These are phyloP conservation scores for Notodonta dromedarius DNA, from an alignment of 2,888 invertebrate genomes.

Conservation along the genomic window DNA sequence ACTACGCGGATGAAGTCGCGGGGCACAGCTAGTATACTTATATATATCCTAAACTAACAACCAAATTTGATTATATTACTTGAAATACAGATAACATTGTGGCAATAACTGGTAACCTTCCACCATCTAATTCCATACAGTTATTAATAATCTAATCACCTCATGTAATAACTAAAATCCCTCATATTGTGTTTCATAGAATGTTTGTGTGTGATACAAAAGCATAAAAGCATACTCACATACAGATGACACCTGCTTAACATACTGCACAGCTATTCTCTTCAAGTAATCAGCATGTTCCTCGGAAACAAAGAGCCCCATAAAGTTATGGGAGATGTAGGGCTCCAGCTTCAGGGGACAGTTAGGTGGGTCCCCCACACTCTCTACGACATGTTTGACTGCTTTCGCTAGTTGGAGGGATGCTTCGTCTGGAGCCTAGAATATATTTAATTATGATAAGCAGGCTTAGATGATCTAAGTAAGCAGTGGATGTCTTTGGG, in stretches of 20 bases:
- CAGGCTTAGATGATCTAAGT: no score
- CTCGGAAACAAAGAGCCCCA: constrained; percentile 95
- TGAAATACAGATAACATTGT: no score
- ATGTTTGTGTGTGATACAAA: no score
- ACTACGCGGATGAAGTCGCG: no score
- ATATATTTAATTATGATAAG: constrained; percentile 2
- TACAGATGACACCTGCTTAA: constrained; percentile 90
- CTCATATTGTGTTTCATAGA: no score
- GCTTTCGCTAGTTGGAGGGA: constrained; percentile 88
- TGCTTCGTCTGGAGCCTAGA: constrained; percentile 90
- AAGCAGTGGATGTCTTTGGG: no score
- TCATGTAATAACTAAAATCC: no score
- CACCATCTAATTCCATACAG: background rate
- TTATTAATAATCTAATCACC: background rate
- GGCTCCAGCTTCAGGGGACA: constrained; percentile 90
- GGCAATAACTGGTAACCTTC: background rate
- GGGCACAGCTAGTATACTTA: no score
- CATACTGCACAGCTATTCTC: constrained; percentile 91
- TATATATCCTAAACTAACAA: no score
- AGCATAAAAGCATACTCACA: constrained; percentile 79
- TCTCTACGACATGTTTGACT: constrained; percentile 90
- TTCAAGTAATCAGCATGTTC: constrained; percentile 92
- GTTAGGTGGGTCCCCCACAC: constrained; percentile 86
- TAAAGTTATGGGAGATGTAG: constrained; percentile 94
- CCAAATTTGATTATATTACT: no score